phyloP scores from a whole-genome alignment of 2,113 vertebrate species.

The Syngnathoides biaculeatus region DNA sequence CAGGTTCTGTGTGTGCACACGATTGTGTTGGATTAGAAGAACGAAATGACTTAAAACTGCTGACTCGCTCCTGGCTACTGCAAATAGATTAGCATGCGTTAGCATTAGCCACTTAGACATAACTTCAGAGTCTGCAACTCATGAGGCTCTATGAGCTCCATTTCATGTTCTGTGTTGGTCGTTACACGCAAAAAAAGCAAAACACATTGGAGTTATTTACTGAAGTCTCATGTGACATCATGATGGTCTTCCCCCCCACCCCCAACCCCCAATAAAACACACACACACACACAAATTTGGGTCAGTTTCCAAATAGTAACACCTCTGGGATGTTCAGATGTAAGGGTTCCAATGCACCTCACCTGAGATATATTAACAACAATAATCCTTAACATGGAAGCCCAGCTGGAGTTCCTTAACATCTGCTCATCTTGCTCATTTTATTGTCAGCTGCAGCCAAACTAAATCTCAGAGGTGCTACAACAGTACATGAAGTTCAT shows the following conservation, averaged over 20 bases:
- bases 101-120: too few relatives aligned
- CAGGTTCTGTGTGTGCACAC: too few relatives aligned
- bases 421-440: constrained; percentile 58
- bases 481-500: constrained; percentile 55
- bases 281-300: background rate
- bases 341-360: constrained; percentile 16
- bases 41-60: too few relatives aligned
- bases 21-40: too few relatives aligned
- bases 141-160: too few relatives aligned
- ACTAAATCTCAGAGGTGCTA: constrained; percentile 63
- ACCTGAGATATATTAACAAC: constrained; percentile 66
- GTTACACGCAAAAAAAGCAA: background rate
- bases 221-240: background rate
- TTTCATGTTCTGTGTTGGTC: too few relatives aligned
- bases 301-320: background rate
- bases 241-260: background rate
- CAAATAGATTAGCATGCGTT: too few relatives aligned
- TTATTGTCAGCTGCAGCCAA: constrained; percentile 58
- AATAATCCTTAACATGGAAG: constrained; percentile 68
- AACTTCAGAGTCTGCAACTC: too few relatives aligned
- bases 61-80: too few relatives aligned
- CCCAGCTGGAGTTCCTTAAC: constrained; percentile 74
- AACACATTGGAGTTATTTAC: background rate
- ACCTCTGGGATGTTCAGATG: background rate
- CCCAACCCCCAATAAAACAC: background rate